phyloP scores from a whole-genome alignment of 2,888 invertebrate genomes.

The Chrysolina americana region DNA sequence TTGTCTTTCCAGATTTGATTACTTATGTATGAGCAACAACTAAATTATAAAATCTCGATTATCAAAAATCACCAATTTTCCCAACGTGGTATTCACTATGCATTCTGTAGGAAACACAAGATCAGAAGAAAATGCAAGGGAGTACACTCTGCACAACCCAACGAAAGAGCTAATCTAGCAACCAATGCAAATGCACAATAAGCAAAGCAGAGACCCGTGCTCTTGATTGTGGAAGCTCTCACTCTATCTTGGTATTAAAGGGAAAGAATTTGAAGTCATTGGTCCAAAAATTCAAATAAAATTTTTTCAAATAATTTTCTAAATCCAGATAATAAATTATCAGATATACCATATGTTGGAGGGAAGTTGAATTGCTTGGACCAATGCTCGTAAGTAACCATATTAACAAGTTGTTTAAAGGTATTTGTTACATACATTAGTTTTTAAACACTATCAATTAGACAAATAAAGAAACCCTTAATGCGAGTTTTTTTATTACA shows the following conservation, averaged over 20 bases:
- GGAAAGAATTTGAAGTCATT: conserved; percentile 63
- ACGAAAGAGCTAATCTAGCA: conserved; percentile 68
- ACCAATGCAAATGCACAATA: conserved; percentile 65
- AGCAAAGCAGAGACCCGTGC: conserved; percentile 70
- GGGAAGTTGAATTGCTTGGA: conserved; percentile 48
- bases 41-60: neutral
- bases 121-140: conserved; percentile 38
- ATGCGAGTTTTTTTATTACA: conserved; percentile 62
- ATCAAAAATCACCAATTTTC: conserved; percentile 24
- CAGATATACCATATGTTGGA: neutral
- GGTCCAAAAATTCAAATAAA: conserved; percentile 37
- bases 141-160: conserved; percentile 67
- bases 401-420: conserved; percentile 63
- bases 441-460: conserved; percentile 61
- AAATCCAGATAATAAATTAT: neutral
- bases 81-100: conserved; percentile 40
- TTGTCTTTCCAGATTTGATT: too few species aligned
- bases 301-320: neutral
- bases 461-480: conserved; percentile 64
- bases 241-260: conserved; percentile 69
- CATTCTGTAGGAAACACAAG: conserved; percentile 35
- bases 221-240: conserved; percentile 70
- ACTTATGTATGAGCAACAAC: neutral
- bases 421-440: conserved; percentile 64
- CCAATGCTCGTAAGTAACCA: conserved; percentile 49